Base-by-base conservation (phyloP, 2,113 vertebrate genomes). In the Rostratula benghalensis region DNA sequence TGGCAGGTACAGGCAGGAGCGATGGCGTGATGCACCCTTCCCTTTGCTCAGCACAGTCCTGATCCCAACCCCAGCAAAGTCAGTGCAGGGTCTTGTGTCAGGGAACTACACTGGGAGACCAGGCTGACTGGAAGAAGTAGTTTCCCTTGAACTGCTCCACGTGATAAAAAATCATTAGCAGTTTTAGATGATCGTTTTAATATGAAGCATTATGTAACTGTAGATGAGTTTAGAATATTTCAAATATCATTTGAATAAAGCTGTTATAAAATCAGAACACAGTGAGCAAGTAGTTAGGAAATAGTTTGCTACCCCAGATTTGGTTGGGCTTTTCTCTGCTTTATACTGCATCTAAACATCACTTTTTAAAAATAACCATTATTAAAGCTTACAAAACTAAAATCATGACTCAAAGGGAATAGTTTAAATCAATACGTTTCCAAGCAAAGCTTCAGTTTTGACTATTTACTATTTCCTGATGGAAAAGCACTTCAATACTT, bases 221-320 rank as follows among this genome's bases (percentile, higher is more conserved):
- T 25, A 82, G 81, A 90, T 91, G 73, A 89, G 76, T 93, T 82
- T 33, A 83, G 93, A 91, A 59, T 78, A 89, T 67, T 87, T 92
- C 60, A 94, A 65, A 84, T 94, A 81, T 14, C 39, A 78, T 78
- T 89, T 91, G 80, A 94, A 82, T 87, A 84, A 71, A 91, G 84
- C 65, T 91, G 67, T 83, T 93, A 89, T 30, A 82, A 93, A 95
- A 91, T 1, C 30, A 51, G 89, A 91, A 70, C 54, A 60, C 35
- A 70, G 53, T 21, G 83, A 92, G 61, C n/a, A 90, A 86, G 43
- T 30, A 80, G 51, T 59, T 67, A 39, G 64, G 61, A 88, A 89
- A 69, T 83, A 85, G 69, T 73, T 86, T 83, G 50, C 76, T 80
- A 50, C 53, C 50, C 54, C 64, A 5, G 61, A 80, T 83, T 82